phyloP scores from a whole-genome alignment of 1,140 invertebrate species.

The Zeugodacus cucurbitae region DNA sequence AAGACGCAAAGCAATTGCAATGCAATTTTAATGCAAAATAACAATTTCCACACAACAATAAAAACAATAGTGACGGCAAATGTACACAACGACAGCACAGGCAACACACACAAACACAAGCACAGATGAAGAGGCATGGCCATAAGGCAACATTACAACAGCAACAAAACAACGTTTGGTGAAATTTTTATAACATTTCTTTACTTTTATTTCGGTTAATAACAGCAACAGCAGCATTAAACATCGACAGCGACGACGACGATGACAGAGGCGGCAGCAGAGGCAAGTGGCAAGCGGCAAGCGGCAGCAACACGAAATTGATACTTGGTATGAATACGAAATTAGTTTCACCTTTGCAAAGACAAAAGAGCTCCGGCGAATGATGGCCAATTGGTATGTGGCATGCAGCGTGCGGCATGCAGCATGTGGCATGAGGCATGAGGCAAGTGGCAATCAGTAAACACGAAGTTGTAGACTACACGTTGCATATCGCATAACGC shows the following conservation, averaged over 20 bases:
- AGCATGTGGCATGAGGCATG: not conserved
- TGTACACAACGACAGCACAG: not conserved
- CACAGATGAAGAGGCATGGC: not conserved
- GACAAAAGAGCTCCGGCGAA: conserved; percentile 18
- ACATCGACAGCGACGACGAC: conserved; percentile 46
- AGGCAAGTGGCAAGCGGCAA: conserved; percentile 46
- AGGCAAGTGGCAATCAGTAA: conserved; percentile 16
- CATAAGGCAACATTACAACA: conserved; percentile 17
- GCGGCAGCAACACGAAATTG: conserved; percentile 53
- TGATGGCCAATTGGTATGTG: conserved; percentile 27
- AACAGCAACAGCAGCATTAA: conserved; percentile 49
- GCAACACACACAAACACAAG: too few species aligned
- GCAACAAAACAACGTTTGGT: not conserved
- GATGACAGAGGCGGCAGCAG: conserved; percentile 47
- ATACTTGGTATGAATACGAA: conserved; percentile 65
- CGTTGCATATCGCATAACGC: conserved; percentile 1
- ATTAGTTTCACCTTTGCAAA: conserved; percentile 45
- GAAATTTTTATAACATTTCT: conserved; percentile 46
- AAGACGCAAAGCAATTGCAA: conserved; percentile 60
- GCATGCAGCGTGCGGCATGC: not conserved
- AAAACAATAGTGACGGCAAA: conserved; percentile 48
- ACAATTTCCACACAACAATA: conserved; percentile 41
- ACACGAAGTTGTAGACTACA: conserved; percentile 18
- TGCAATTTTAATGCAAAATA: conserved; percentile 64
- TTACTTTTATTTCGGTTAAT: conserved; percentile 64